These are phyloP conservation scores for Acanthurus tractus DNA, from an alignment of 2,797 vertebrate genomes.

Conservation along the genomic window DNA sequence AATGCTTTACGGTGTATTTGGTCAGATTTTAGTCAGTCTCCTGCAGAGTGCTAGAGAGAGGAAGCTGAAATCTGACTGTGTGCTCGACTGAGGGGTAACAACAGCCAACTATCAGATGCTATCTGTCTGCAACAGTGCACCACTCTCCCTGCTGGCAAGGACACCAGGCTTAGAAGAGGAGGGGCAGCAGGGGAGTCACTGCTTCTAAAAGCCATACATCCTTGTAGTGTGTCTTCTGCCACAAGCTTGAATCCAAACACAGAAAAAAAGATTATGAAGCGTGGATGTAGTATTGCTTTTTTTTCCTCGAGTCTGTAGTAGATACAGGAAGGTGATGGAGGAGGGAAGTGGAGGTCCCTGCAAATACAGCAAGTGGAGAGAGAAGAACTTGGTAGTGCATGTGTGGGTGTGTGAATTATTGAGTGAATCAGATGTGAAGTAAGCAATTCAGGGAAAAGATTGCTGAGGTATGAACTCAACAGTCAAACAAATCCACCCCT, in stretches of 20 bases:
- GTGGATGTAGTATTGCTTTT: constrained; percentile 19
- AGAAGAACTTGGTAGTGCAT: background rate
- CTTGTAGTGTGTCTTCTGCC: constrained; percentile 41
- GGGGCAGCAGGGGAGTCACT: constrained; percentile 35
- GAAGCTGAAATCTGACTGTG: constrained; percentile 45
- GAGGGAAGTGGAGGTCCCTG: background rate
- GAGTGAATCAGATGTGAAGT: constrained; percentile 29
- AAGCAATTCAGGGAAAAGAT: too few species aligned
- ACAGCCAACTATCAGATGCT: constrained; percentile 67
- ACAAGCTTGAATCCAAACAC: constrained; percentile 30
- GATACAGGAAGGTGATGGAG: constrained; percentile 14
- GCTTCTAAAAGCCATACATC: constrained; percentile 57
- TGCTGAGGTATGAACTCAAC: too few species aligned
- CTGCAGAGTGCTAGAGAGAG: constrained; percentile 21
- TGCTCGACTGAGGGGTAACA: constrained; percentile 48
- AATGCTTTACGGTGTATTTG: constrained; percentile 40
- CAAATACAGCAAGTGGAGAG: constrained; percentile 2
- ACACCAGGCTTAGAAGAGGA: constrained; percentile 58
- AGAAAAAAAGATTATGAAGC: constrained; percentile 37
- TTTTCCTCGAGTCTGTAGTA: constrained; percentile 1
- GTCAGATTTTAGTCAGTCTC: constrained; percentile 22
- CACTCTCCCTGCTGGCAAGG: constrained; percentile 77
- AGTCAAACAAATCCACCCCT: too few species aligned
- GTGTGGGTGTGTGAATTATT: constrained; percentile 41
- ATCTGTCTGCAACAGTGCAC: constrained; percentile 80